Evolutionary conservation across 2,113 vertebrate species (phyloP).

Genomic region (Hippocampus abdominalis): DNA sequence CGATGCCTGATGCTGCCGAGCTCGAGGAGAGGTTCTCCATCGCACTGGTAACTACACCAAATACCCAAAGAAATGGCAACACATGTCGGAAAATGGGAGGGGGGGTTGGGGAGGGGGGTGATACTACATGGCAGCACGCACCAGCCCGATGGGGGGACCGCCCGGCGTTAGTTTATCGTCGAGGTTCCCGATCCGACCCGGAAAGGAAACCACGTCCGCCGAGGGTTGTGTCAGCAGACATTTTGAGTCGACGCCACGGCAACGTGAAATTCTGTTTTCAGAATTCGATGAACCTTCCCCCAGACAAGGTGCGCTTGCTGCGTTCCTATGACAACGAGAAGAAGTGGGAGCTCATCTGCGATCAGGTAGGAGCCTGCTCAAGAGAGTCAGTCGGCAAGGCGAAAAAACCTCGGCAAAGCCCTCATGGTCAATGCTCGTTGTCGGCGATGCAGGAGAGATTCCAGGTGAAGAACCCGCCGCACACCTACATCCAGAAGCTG

Average conservation of each 20-base stretch:
- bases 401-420: too few species aligned
- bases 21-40: slow-evolving; percentile 91
- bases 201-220: not conserved
- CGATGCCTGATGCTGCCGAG: slow-evolving; percentile 88
- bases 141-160: not conserved
- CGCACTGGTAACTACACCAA: slow-evolving; percentile 77
- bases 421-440: too few species aligned
- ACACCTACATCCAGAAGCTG: slow-evolving; percentile 92
- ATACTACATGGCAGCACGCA: not conserved
- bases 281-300: slow-evolving; percentile 96
- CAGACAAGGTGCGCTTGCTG: slow-evolving; percentile 89
- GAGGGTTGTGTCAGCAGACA: not conserved
- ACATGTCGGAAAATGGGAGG: not conserved
- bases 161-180: too few species aligned
- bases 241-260: not conserved
- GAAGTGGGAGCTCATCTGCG: slow-evolving; percentile 85
- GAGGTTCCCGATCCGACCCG: not conserved
- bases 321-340: slow-evolving; percentile 95
- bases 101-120: not conserved
- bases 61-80: not conserved
- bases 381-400: not conserved
- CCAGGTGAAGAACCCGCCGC: slow-evolving; percentile 94
- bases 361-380: slow-evolving; percentile 77
- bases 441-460: slow-evolving; percentile 81
- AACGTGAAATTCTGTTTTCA: slow-evolving; percentile 53